Percentiles rank a stretch among this genome's conserved stretches.
Conservation (phyloP, 1,140 invertebrate species). For the Drosophila bipectinata region DNA sequence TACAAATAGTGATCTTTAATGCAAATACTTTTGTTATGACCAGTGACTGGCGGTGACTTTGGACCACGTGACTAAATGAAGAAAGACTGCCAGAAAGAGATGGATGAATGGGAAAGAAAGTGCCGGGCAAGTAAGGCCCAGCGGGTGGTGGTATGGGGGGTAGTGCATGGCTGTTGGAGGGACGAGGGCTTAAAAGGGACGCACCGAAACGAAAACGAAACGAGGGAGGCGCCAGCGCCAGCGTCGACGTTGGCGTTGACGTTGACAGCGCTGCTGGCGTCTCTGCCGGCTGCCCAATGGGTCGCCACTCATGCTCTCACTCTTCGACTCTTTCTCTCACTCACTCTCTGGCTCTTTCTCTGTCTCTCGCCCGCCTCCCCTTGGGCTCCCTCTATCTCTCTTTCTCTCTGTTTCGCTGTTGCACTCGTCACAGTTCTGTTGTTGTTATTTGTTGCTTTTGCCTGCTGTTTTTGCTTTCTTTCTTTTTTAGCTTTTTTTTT, state of each 20-base stretch:
- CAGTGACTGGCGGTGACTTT: slow-evolving; percentile 14
- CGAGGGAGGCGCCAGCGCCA: slow-evolving; percentile 39
- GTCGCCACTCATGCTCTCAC: slow-evolving; percentile 20
- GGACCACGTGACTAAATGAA: background rate
- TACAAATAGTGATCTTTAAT: background rate
- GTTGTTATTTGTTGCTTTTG: background rate
- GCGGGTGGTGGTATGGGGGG: slow-evolving; percentile 29
- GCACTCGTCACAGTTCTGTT: slow-evolving; percentile 23
- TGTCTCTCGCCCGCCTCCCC: slow-evolving; percentile 3
- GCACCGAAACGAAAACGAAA: slow-evolving; percentile 51
- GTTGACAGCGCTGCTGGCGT: slow-evolving; percentile 43
- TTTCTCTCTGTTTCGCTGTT: slow-evolving; percentile 23
- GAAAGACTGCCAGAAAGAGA: background rate
- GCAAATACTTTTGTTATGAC: background rate
- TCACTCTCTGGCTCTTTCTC: slow-evolving; percentile 4
- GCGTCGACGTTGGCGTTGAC: slow-evolving; percentile 18
- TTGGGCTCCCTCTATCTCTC: slow-evolving; percentile 11
- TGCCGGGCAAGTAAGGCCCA: slow-evolving; percentile 28
- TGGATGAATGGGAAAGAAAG: slow-evolving; percentile 2
- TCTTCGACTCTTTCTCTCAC: slow-evolving; percentile 11
- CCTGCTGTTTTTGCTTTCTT: slow-evolving; percentile 16
- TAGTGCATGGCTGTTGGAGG: background rate
- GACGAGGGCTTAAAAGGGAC: slow-evolving; percentile 24
- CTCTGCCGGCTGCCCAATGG: slow-evolving; percentile 44
- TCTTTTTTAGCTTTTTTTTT: background rate